phyloP scores from a whole-genome alignment of 2,797 vertebrate species.

The Rhadinocentrus ornatus region DNA sequence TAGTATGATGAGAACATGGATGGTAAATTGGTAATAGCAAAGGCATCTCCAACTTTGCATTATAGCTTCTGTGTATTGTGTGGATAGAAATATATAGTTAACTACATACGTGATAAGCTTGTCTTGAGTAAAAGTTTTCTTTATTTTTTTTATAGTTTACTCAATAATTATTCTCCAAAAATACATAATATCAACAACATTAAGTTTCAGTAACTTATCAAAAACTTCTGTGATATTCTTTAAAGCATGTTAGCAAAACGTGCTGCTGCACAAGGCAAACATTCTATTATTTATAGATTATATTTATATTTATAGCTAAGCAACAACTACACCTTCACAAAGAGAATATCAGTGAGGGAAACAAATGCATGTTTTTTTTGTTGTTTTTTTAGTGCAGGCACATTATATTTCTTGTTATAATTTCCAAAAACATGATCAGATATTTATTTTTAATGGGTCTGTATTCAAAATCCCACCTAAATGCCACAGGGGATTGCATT shows the following conservation, averaged over 20 bases:
- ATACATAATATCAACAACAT: background rate
- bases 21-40: constrained; percentile 31
- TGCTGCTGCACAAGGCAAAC: background rate
- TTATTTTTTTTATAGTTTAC: too few species aligned
- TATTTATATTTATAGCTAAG: background rate
- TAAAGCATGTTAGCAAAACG: background rate
- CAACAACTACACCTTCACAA: background rate
- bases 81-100: constrained; percentile 35
- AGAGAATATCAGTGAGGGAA: background rate
- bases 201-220: background rate
- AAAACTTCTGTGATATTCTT: background rate
- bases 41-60: constrained; percentile 9
- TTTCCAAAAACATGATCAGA: constrained; percentile 30
- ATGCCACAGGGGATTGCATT: constrained; percentile 23
- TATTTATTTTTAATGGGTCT: constrained; percentile 18
- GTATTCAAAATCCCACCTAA: constrained; percentile 33
- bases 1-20: constrained; percentile 23
- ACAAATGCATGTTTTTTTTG: background rate
- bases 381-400: background rate
- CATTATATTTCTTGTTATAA: background rate
- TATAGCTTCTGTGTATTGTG: constrained; percentile 20
- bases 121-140: background rate
- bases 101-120: constrained; percentile 3
- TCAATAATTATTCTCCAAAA: background rate
- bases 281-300: too few species aligned